Conservation (phyloP, 2,888 invertebrate genomes). For the Acleris laterana region DNA sequence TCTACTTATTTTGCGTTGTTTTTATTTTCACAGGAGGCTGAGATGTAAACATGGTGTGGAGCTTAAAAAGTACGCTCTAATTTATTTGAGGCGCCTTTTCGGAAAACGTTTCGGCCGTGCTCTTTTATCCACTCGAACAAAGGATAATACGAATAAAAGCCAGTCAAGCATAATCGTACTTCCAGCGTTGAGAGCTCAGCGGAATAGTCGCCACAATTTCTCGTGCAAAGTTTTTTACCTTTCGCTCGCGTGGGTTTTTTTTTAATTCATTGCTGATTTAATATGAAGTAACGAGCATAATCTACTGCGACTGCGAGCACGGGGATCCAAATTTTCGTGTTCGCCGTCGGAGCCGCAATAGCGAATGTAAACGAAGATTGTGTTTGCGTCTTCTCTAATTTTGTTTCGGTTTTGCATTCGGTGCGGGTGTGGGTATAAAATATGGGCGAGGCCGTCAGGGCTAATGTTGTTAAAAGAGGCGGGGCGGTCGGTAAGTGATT, state of each 20-base stretch:
- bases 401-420: constrained; percentile 31
- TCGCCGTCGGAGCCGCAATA: constrained; percentile 41
- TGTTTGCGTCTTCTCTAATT: constrained; percentile 21
- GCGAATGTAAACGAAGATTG: constrained; percentile 45
- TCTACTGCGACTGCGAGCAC: constrained; percentile 40
- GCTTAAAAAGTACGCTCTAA: constrained; percentile 72
- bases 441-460: constrained; percentile 45
- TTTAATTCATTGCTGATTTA: constrained; percentile 68
- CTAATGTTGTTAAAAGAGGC: constrained; percentile 48
- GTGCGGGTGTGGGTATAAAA: constrained; percentile 16
- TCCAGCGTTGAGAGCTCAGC: constrained; percentile 61
- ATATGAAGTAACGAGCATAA: constrained; percentile 69
- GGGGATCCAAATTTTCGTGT: constrained; percentile 47
- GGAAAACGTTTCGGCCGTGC: constrained; percentile 68
- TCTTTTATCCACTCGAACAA: constrained; percentile 75
- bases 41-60: constrained; percentile 63
- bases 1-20: constrained; percentile 61
- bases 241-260: constrained; percentile 57
- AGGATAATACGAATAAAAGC: constrained; percentile 77
- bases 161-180: constrained; percentile 75
- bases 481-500: constrained; percentile 60
- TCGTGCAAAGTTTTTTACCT: constrained; percentile 67
- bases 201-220: constrained; percentile 72
- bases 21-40: constrained; percentile 64
- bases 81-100: constrained; percentile 72